Base-by-base conservation (phyloP, 2,113 vertebrate genomes). In the Scomber japonicus region DNA sequence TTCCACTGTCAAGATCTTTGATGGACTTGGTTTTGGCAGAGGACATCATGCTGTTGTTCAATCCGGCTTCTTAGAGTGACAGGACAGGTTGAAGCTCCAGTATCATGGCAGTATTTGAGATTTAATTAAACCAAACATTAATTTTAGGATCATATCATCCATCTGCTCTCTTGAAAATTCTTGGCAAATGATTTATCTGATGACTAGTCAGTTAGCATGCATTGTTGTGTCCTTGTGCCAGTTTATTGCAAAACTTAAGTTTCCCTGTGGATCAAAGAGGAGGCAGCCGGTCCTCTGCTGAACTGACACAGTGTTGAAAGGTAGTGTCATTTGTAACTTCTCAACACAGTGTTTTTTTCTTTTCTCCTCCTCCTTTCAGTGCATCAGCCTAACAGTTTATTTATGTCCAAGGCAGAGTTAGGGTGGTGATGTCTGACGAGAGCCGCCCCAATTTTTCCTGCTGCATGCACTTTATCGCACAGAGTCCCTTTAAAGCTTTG, bases 401-500 rank as follows among this genome's bases (percentile, higher is more conserved):
- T 62, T 16, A 56, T 56, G 13, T 53, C 6, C 11, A 12, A 35
- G 35, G 16, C n/a, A 56, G 9, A 55, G 14, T 57, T 17, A 2
- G 24, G 55, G 24, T 19, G 21, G 24, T 1, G 1, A 4, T 5
- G 30, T 56, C 3, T 75, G 48, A n/a, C 0, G 11, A 50, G 9
- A 7, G 67, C 69, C 3, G 35, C 35, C 35, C 35, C 31, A 8
- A 9, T 9, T 40, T 40, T 40, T 40, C 8, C 35, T 40, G 35
- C 35, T 9, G 0, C 61, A 17, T 19, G 48, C 16, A 31, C 11
- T 55, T 27, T 71, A 49, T 51, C 3, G 12, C 3, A 16, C 19
- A 60, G 54, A 57, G 9, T 69, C 60, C 19, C 49, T 83, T 80
- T 77, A 68, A 80, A 79, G 40, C 0, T 1, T 27, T 24, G 17